Evolutionary conservation across 2,113 vertebrate genomes (phyloP), one percentile per base, ranked within the genome.

Genomic region (Urocolius indicus): DNA sequence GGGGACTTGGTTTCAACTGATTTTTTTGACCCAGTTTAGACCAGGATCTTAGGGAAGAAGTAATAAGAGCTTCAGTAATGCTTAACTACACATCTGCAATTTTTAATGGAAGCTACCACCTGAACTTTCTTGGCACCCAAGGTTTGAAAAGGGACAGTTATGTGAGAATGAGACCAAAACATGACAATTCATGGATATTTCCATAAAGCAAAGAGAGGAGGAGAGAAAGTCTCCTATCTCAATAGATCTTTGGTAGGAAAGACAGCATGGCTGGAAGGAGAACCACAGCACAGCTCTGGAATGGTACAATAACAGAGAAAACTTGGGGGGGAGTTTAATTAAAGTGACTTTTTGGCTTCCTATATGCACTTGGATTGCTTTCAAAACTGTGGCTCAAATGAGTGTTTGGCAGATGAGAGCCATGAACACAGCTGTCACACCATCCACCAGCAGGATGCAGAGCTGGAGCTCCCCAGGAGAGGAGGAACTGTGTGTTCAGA

Each of bases 351-450:
- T 59, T 62, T n/a, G 7, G 72, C 72, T 58, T 43, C 52, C 65
- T 18, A n/a, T 14, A 57, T 15, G 41, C 74, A 69, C 54, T 66
- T 38, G 69, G 76, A 36, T 30, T n/a, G 38, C 55, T 55, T 66
- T 65, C 80, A 83, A 71, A n/a, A 51, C 45, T 52, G 61, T n/a
- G 46, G 93, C 92, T 84, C 90, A 91, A 75, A 96, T 79, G 76
- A 94, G 96, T 63, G 61, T 97, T 93, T 95, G 93, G 90, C 84
- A 92, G 49, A 67, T 32, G 34, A 87, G 73, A 87, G 92, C 59
- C 82, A 66, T 38, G 20, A 91, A 95, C 38, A 10, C 80, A 78
- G 51, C 29, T 82, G 89, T 86, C 94, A 38, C 13, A 24, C 52
- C 10, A 30, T 91, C 94, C 86, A 94, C 17, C n/a, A 45, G n/a